Percentiles rank a stretch among this genome's conserved stretches.
Conservation (phyloP, 92 coral and sea anemone species). For the Heliopora coerulea region DNA sequence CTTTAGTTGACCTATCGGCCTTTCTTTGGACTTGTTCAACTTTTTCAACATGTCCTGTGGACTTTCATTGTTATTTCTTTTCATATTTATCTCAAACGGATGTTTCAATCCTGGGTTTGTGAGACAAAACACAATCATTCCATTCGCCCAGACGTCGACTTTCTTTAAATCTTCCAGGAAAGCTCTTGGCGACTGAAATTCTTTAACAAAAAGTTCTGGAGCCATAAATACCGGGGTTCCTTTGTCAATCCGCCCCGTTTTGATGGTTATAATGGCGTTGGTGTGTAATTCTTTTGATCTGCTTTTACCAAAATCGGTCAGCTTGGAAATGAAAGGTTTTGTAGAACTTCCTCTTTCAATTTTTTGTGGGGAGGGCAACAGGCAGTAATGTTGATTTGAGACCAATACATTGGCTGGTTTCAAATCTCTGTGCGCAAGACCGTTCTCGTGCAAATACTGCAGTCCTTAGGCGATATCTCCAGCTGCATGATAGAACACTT, state of each 20-base stretch:
- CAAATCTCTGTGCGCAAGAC: constrained; percentile 27
- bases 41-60: background rate
- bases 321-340: constrained; percentile 9
- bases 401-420: constrained; percentile 38
- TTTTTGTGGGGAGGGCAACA: background rate
- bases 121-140: constrained; percentile 28
- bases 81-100: background rate
- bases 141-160: constrained; percentile 49
- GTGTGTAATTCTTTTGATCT: constrained; percentile 18
- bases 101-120: constrained; percentile 25
- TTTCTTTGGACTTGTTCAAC: constrained; percentile 1
- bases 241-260: background rate
- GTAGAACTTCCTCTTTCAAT: background rate
- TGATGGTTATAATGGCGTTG: background rate
- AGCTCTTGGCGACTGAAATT: background rate
- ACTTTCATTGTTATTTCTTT: background rate
- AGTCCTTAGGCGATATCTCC: constrained; percentile 13
- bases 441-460: background rate
- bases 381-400: constrained; percentile 31
- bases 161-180: constrained; percentile 30
- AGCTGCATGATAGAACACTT: constrained; percentile 27
- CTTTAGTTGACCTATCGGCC: constrained; percentile 16
- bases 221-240: constrained; percentile 1
- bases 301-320: constrained; percentile 25
- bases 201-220: background rate